Conservation (phyloP, 2,113 vertebrate species). For the Mustela lutreola region DNA sequence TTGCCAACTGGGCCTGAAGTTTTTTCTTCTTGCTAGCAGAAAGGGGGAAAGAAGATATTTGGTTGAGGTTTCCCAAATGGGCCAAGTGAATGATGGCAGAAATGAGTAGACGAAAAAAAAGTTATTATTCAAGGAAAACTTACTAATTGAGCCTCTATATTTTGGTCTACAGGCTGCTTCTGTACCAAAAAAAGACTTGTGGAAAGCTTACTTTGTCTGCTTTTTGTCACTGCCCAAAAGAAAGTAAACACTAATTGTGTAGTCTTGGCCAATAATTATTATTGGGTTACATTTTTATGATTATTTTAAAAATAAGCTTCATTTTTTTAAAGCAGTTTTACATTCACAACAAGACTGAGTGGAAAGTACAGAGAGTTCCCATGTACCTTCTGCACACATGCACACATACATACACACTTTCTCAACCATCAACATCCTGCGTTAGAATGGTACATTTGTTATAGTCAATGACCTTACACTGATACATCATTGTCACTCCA, state of each 20-base stretch:
- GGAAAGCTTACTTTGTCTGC: not conserved
- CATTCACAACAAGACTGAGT: not conserved
- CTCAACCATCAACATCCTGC: not conserved
- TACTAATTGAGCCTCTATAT: not conserved
- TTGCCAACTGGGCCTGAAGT: slow-evolving; percentile 12
- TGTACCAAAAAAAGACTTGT: not conserved
- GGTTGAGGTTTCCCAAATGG: not conserved
- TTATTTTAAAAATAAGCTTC: slow-evolving; percentile 30
- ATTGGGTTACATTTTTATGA: not conserved
- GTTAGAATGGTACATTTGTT: not conserved
- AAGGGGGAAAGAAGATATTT: not conserved
- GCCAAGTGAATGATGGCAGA: not conserved
- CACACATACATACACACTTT: not conserved
- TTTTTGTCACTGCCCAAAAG: slow-evolving; percentile 25
- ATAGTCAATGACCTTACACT: not conserved
- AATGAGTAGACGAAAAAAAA: not conserved
- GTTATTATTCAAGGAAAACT: not conserved
- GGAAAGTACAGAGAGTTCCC: not conserved
- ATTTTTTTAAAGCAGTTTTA: slow-evolving; percentile 52
- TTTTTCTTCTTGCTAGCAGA: slow-evolving; percentile 48
- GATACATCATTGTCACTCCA: not conserved
- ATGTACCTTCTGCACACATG: not conserved
- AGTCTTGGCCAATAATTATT: not conserved
- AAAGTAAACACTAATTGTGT: not conserved
- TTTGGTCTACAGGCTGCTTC: not conserved